These are phyloP conservation scores for Phanerotoma sp. DNA, from an alignment of 2,888 invertebrate species.

Conservation along the genomic window DNA sequence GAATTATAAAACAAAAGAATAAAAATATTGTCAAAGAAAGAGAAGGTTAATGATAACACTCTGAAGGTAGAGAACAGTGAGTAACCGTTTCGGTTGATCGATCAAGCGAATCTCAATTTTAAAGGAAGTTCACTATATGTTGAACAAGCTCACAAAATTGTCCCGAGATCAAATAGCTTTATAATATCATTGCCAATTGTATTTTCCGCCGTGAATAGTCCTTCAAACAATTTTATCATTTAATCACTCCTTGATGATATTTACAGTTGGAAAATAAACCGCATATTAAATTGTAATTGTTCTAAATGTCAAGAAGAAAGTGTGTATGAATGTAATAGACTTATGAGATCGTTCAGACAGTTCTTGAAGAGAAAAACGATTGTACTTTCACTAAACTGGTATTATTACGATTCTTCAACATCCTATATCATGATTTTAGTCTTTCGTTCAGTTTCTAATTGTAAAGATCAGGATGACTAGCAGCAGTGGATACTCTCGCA, in stretches of 20 bases:
- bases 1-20: too few relatives aligned
- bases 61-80: constrained; percentile 17
- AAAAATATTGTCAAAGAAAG: too few relatives aligned
- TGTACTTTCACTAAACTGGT: constrained; percentile 23
- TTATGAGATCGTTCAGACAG: constrained; percentile 1
- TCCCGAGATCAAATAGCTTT: constrained; percentile 14
- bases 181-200: background rate
- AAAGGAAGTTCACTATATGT: background rate
- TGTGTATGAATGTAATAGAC: background rate
- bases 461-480: constrained; percentile 31
- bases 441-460: background rate
- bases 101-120: constrained; percentile 30
- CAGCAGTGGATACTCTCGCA: constrained; percentile 41
- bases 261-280: background rate
- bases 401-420: background rate
- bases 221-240: background rate
- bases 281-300: background rate
- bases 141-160: background rate
- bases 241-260: background rate
- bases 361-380: constrained; percentile 5
- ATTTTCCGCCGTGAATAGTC: too few relatives aligned
- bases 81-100: constrained; percentile 31
- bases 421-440: background rate
- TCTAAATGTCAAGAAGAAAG: background rate
- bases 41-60: constrained; percentile 7